A percentile compares a stretch with the other conserved stretches of the same genome.
phyloP scores from a whole-genome alignment of 2,888 invertebrate species.

The Ochropacha duplaris region DNA sequence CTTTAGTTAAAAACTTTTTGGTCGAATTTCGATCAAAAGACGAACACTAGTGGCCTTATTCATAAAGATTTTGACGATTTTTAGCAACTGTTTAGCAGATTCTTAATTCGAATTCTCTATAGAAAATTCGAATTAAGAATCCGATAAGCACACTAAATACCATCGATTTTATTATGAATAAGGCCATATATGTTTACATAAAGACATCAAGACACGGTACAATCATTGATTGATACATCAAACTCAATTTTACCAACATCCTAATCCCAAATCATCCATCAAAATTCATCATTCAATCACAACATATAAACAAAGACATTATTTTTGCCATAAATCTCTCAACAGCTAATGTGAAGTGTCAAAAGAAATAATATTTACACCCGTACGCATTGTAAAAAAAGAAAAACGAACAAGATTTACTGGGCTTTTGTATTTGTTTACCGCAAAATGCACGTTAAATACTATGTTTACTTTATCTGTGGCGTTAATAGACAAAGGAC shows the following conservation, averaged over 20 bases:
- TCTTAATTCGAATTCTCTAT: no score
- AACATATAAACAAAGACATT: neutral
- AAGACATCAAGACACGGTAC: no score
- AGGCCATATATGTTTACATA: no score
- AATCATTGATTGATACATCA: no score
- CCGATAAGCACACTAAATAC: no score
- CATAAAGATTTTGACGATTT: no score
- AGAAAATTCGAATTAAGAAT: no score
- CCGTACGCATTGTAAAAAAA: neutral
- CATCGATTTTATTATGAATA: no score
- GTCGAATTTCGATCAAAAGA: no score
- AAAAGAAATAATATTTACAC: constrained; percentile 1
- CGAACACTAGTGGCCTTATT: no score
- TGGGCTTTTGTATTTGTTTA: neutral
- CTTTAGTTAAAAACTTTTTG: no score
- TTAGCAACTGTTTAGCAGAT: no score
- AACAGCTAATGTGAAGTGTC: neutral
- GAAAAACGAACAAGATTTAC: constrained; percentile 3
- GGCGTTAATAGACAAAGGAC: constrained; percentile 18
- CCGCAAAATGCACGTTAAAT: neutral
- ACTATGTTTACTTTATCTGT: constrained; percentile 1
- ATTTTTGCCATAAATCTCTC: neutral
- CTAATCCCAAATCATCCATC: neutral
- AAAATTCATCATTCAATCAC: neutral
- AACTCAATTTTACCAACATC: neutral